Evolutionary conservation across 2,113 vertebrate species (phyloP).

Genomic region (Centropus bengalensis): DNA sequence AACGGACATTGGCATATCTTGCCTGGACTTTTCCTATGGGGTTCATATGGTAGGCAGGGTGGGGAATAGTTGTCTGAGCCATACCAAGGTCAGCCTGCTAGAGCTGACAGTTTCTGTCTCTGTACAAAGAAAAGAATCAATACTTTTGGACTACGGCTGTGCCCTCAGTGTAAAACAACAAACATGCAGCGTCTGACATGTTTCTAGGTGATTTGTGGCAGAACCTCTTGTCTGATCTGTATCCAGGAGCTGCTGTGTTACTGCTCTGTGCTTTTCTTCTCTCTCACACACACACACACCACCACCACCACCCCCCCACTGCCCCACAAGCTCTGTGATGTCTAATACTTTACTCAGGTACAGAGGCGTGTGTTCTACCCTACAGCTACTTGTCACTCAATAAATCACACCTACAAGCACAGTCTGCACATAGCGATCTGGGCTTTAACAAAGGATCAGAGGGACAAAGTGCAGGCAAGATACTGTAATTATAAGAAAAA

Average conservation of each 20-base stretch:
- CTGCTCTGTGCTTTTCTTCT: conserved; percentile 76
- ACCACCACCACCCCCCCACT: neutral
- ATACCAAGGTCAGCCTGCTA: conserved; percentile 94
- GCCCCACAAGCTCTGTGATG: conserved; percentile 79
- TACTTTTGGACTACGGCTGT: conserved; percentile 98
- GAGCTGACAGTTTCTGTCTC: conserved; percentile 97
- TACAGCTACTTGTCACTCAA: conserved; percentile 87
- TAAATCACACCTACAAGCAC: conserved; percentile 84
- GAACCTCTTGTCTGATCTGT: conserved; percentile 87
- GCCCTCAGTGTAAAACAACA: conserved; percentile 98
- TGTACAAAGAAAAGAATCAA: conserved; percentile 98
- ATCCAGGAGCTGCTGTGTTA: conserved; percentile 83
- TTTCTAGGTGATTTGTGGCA: conserved; percentile 89
- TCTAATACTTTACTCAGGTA: conserved; percentile 85
- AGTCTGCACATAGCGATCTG: conserved; percentile 78
- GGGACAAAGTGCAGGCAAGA: conserved; percentile 82
- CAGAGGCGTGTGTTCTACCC: conserved; percentile 80
- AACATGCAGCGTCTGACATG: conserved; percentile 94
- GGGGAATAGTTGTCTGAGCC: conserved; percentile 93
- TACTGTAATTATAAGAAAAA: conserved; percentile 84
- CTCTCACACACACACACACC: neutral
- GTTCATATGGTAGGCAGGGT: conserved; percentile 85
- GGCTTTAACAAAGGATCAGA: conserved; percentile 83
- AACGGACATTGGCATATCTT: conserved; percentile 80
- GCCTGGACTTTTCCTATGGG: conserved; percentile 83